Evolutionary conservation across 2,797 vertebrate species (phyloP), one percentile per base, ranked within the genome.

Genomic region (Chrysolophus pictus): DNA sequence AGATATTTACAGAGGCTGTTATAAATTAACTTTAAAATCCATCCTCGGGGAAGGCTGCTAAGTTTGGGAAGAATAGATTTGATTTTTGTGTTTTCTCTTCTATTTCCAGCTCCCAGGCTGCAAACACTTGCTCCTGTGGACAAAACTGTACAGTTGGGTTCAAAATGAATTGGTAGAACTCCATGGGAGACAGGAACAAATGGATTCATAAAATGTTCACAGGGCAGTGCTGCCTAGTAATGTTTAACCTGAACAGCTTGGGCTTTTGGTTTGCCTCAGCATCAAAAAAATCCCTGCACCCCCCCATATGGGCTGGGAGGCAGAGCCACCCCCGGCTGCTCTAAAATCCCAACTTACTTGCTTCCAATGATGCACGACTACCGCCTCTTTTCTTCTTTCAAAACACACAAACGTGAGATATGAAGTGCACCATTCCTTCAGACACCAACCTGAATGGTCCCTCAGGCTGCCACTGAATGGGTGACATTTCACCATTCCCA

Each of bases 1-100:
- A 87, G 73, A 35, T 93, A 90, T 95, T 96, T 95, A 55, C 84
- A 91, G 37, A 91, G 59, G 28, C 49, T 86, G 92, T 87, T 94
- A 87, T 65, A 95, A 95, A 96, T 95, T 91, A 94, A 94, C 92
- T 88, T 87, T 31, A 75, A 77, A 87, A 75, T 89, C 90, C 51
- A 74, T 55, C 71, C 18, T 69, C 18, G 11, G 62, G 85, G 60
- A 82, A 64, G 74, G 26, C 37, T 88, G 70, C 44, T 84, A 28
- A 55, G 35, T 67, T 80, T 67, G 42, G 51, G 42, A 73, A 67
- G 46, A 47, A 23, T 22, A 87, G 59, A 63, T 80, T 65, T 74
- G 60, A 29, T 33, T 6, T 65, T 80, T 72, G 35, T 62, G 37
- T 55, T 94, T 79, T 84, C 10, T 26, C 44, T 88, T 90, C 69